Evolutionary conservation across 2,113 vertebrate genomes (phyloP), one percentile per base, ranked within the genome.

Genomic region (Lontra canadensis): DNA sequence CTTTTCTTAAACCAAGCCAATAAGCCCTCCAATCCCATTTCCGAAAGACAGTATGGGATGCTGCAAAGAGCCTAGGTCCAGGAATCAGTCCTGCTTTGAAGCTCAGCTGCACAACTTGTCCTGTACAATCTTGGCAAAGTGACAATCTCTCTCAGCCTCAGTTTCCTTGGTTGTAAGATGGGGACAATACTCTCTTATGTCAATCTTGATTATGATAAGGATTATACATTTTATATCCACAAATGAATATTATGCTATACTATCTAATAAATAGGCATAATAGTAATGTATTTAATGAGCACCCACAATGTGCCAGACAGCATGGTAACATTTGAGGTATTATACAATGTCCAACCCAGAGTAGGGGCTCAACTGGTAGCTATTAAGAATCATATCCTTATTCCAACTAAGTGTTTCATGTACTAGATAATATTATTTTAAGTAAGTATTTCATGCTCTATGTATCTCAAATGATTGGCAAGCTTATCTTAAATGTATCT

Each of bases 311-410:
- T 96, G 47, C 55, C 39, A 93, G 52, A 52, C 15, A 88, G 2
- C 4, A 6, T 52, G 47, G 25, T 97, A 94, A 91, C 71, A 88
- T 9, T 73, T 89, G 89, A 78, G 18, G 31, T 57, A 73, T 86
- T 69, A 94, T 18, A 88, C 5, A 90, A 80, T 20, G 94, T 3
- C 18, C n/a, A 73, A 65, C 42, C 94, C 20, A 84, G 29, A 88
- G 71, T 3, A 85, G 25, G n/a, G 59, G 90, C 39, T 96, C 86
- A 69, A 29, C 15, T 59, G 34, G 57, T 49, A 80, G 79, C n/a
- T 91, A 82, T 61, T 74, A 97, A 96, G 52, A 95, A 85, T 74
- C 39, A 74, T n/a, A 92, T 44, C 34, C 34, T 95, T 91, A 93
- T 86, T 95, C 61, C 25, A 90, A 96, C 26, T 71, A 90, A 74